Percentiles rank a stretch among this genome's conserved stretches.
These are phyloP conservation scores for Cygnus olor DNA, from an alignment of 2,797 vertebrate species.

Conservation along the genomic window DNA sequence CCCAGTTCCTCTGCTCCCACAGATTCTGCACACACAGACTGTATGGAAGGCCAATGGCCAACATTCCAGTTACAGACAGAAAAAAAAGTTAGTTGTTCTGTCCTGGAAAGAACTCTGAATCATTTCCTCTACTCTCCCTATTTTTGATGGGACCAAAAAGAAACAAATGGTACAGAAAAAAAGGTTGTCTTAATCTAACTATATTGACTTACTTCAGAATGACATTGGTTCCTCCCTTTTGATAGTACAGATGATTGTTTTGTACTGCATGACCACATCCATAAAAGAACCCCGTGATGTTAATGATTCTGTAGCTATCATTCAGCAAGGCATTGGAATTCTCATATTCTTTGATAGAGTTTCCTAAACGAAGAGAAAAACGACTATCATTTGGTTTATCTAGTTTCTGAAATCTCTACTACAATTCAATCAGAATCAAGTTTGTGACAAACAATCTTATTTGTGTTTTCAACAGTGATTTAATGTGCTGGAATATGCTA, in stretches of 20 bases:
- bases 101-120: neutral
- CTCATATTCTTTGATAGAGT: slow-evolving; percentile 86
- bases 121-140: neutral
- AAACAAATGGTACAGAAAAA: neutral
- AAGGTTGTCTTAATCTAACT: neutral
- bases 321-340: slow-evolving; percentile 85
- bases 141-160: neutral
- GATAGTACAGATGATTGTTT: slow-evolving; percentile 91
- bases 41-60: neutral
- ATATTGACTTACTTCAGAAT: slow-evolving; percentile 85
- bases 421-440: neutral
- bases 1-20: neutral
- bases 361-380: slow-evolving; percentile 77
- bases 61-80: neutral
- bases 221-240: slow-evolving; percentile 87
- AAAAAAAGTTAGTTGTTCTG: neutral
- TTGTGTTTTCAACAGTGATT: neutral
- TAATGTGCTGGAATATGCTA: neutral
- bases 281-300: slow-evolving; percentile 87
- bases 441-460: neutral
- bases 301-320: slow-evolving; percentile 80
- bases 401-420: neutral
- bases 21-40: neutral
- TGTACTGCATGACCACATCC: slow-evolving; percentile 91
- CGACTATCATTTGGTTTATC: neutral